A percentile compares a stretch with the other conserved stretches of the same genome.
Conservation (phyloP, 2,113 vertebrate genomes). For the Excalfactoria chinensis region DNA sequence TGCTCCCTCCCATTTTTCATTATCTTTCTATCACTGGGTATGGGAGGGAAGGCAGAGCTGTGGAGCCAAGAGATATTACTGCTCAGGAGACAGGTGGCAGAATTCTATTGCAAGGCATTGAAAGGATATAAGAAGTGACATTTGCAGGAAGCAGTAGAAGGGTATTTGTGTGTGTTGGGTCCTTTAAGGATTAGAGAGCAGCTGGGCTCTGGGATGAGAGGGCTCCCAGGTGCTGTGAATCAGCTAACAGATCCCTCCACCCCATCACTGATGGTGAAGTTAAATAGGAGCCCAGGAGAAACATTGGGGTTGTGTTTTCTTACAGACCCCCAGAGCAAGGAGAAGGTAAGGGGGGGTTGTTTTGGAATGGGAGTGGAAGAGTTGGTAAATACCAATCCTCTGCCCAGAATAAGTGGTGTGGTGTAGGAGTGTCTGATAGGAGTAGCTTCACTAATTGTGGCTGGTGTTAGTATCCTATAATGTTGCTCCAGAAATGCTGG, state of each 20-base stretch:
- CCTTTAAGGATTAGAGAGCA: background rate
- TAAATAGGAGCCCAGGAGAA: background rate
- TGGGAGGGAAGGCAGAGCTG: background rate
- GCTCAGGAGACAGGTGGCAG: background rate
- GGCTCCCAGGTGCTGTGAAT: background rate
- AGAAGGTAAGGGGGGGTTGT: background rate
- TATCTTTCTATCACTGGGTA: background rate
- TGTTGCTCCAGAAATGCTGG: background rate
- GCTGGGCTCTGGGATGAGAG: background rate
- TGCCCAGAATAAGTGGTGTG: background rate
- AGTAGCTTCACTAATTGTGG: background rate
- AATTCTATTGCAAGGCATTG: background rate
- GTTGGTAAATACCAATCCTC: fast-evolving
- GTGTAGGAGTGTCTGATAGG: background rate
- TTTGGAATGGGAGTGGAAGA: background rate
- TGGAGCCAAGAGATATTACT: background rate
- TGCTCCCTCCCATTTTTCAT: background rate
- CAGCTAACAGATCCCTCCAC: background rate
- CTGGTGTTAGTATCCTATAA: background rate
- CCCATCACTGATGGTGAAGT: background rate
- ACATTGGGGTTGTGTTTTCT: fast-evolving
- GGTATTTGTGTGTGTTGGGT: background rate
- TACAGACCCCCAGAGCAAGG: background rate
- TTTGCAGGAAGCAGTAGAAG: background rate
- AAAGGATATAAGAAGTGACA: background rate